phyloP scores from a whole-genome alignment of 30 jellyfish, hydroid and myxozoan species.

The Sanderia malayensis region DNA sequence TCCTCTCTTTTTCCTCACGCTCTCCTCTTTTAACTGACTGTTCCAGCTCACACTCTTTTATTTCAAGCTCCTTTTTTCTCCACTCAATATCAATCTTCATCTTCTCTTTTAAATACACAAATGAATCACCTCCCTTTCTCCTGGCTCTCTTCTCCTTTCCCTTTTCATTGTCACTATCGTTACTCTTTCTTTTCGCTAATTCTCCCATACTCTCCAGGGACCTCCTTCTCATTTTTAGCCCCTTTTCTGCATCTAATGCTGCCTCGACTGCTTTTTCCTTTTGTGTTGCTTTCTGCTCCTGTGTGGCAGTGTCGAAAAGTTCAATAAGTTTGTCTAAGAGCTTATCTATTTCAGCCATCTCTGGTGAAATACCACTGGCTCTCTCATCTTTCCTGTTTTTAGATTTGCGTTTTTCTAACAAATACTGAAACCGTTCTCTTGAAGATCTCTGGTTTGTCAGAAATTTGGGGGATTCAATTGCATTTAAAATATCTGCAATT shows the following conservation, averaged over 20 bases:
- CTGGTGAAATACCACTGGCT: neutral
- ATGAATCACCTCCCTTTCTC: neutral
- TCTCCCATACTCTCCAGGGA: neutral
- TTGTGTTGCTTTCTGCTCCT: neutral
- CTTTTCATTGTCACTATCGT: neutral
- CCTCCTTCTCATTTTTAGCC: no score
- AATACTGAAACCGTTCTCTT: neutral
- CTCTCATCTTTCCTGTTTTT: neutral
- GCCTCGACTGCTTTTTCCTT: neutral
- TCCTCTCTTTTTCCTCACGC: neutral
- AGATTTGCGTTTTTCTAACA: neutral
- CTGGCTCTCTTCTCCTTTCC: neutral
- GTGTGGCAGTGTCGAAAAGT: neutral
- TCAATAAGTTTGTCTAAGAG: neutral
- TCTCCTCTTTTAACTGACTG: neutral
- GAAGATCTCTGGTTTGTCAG: neutral
- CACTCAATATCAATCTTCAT: neutral
- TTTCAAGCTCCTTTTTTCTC: neutral
- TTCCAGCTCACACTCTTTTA: neutral
- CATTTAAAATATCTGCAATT: neutral
- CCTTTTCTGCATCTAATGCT: neutral
- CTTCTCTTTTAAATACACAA: neutral
- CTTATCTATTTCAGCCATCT: neutral
- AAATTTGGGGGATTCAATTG: neutral
- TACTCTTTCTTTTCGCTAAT: neutral